phyloP scores from a whole-genome alignment of 2,888 invertebrate genomes.

The Amiota communis region DNA sequence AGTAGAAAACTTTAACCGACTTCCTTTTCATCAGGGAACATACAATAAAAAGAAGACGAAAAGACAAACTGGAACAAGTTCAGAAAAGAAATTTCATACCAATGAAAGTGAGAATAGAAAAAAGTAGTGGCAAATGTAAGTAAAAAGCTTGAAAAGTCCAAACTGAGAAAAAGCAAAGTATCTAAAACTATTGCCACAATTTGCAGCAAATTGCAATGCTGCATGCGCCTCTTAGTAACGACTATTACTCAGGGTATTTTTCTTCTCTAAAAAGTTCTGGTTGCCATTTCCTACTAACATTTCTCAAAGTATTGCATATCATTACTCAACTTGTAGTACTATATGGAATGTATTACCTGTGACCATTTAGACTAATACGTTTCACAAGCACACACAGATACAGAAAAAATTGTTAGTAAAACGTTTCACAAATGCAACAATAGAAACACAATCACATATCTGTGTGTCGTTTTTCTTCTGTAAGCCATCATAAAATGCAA shows the following conservation, averaged over 20 bases:
- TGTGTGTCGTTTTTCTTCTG: constrained; percentile 16
- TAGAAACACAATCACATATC: constrained; percentile 22
- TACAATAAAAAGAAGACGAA: neutral
- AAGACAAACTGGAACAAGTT: no score
- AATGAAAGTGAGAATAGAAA: constrained; percentile 7
- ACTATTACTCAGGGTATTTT: no score
- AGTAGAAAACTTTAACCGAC: constrained; percentile 23
- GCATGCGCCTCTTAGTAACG: neutral
- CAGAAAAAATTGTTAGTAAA: neutral
- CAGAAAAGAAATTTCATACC: neutral
- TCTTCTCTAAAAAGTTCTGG: no score
- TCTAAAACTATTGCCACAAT: constrained; percentile 3
- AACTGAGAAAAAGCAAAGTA: neutral
- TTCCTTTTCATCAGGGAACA: constrained; percentile 13
- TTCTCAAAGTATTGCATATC: constrained; percentile 46
- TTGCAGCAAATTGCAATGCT: constrained; percentile 15
- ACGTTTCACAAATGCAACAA: constrained; percentile 19
- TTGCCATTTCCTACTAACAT: neutral
- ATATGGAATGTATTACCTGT: constrained; percentile 25
- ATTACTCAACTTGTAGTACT: constrained; percentile 47
- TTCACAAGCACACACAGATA: constrained; percentile 6
- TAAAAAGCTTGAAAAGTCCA: no score
- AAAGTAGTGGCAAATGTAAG: neutral
- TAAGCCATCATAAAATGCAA: constrained; percentile 56
- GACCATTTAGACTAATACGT: constrained; percentile 32